phyloP scores from a whole-genome alignment of 37 sponge, comb jelly and placozoan genomes.

The Lycopodina hypogea region DNA sequence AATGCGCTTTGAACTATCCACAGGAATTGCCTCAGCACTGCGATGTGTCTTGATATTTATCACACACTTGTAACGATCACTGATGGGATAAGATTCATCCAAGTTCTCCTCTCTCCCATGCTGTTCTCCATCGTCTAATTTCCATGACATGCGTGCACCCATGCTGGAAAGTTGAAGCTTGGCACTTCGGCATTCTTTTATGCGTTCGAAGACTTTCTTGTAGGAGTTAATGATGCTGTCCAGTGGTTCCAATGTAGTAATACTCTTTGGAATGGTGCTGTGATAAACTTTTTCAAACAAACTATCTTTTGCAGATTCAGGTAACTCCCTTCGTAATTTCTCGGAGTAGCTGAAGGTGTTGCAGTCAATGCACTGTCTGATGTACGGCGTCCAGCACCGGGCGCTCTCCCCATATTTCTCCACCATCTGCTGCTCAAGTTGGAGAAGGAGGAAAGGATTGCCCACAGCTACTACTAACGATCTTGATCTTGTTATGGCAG shows the following conservation, averaged over 20 bases:
- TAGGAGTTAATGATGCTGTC: conserved; percentile 48
- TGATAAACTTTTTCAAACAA: neutral
- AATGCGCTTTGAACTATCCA: conserved; percentile 18
- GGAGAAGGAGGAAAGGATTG: conserved; percentile 62
- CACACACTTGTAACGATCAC: conserved; percentile 19
- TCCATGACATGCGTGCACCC: neutral
- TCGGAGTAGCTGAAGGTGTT: conserved; percentile 20
- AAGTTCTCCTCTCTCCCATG: neutral
- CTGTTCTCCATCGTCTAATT: conserved; percentile 1
- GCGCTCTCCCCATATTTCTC: conserved; percentile 10
- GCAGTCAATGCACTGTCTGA: conserved; percentile 55
- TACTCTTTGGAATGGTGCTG: neutral
- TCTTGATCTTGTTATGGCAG: conserved; percentile 63
- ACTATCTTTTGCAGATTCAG: neutral
- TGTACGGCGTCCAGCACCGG: conserved; percentile 68
- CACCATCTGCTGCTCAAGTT: conserved; percentile 32
- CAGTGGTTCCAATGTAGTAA: neutral
- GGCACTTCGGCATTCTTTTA: neutral
- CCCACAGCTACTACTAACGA: conserved; percentile 72
- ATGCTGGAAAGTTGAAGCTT: conserved; percentile 5
- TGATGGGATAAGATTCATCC: neutral
- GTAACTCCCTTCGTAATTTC: neutral
- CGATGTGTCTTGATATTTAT: conserved; percentile 1
- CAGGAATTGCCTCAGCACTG: conserved; percentile 58
- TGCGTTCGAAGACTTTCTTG: conserved; percentile 20